phyloP scores from a whole-genome alignment of 1,140 invertebrate species.

The Cardiocondyla obscurior region DNA sequence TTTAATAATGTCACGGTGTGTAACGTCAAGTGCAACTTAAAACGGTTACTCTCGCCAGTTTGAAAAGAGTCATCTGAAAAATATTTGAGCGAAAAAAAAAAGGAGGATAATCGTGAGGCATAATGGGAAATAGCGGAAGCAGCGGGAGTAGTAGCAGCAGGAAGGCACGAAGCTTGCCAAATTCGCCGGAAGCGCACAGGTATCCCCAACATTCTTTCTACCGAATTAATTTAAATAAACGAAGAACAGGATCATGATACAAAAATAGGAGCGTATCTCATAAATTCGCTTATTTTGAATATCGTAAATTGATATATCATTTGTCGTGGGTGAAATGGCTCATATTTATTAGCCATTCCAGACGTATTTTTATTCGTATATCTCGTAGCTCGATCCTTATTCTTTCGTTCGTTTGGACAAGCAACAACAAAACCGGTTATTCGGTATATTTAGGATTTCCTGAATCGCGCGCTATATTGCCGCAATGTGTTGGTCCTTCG shows the following conservation, averaged over 20 bases:
- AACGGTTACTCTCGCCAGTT: not conserved
- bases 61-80: constrained; percentile 3
- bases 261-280: not conserved
- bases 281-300: not conserved
- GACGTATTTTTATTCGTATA: constrained; percentile 11
- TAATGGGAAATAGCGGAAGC: constrained; percentile 86
- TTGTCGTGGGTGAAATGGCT: not conserved
- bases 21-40: not conserved
- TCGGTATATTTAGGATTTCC: constrained; percentile 54
- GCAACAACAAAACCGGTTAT: constrained; percentile 42
- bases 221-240: not conserved
- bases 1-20: not conserved
- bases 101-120: constrained; percentile 34
- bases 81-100: not conserved
- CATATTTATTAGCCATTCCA: constrained; percentile 10
- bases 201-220: constrained; percentile 63
- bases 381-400: constrained; percentile 7
- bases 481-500: constrained; percentile 12
- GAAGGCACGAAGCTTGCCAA: constrained; percentile 87
- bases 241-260: not conserved
- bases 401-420: not conserved
- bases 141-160: constrained; percentile 77
- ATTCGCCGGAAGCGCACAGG: constrained; percentile 88
- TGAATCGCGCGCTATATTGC: constrained; percentile 5
- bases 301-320: not conserved